A percentile compares a stretch with the other conserved stretches of the same genome.
Conservation (phyloP, 2,113 vertebrate species). For the human region GRCh38 chr5:164192501-164193000, state of each 20-base stretch:
- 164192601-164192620: constrained; percentile 25
- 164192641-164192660: not conserved
- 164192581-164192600: not conserved
- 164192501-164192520: constrained; percentile 31
- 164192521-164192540: not conserved
- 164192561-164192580: not conserved
- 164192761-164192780: not conserved
- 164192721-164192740: not conserved
- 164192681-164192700: not conserved
- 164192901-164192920: not conserved
- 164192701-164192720: not conserved
- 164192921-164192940: not conserved
- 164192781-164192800: not conserved
- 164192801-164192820: not conserved
- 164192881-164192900: not conserved
- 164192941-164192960: not conserved
- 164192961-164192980: not conserved
- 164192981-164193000: not conserved
- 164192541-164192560: not conserved
- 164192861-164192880: not conserved
- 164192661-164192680: not conserved
- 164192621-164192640: not conserved
- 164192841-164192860: not conserved
- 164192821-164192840: not conserved
- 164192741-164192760: not conserved